phyloP scores from a whole-genome alignment of 1,140 invertebrate genomes.

The Macrocentrus cingulum region DNA sequence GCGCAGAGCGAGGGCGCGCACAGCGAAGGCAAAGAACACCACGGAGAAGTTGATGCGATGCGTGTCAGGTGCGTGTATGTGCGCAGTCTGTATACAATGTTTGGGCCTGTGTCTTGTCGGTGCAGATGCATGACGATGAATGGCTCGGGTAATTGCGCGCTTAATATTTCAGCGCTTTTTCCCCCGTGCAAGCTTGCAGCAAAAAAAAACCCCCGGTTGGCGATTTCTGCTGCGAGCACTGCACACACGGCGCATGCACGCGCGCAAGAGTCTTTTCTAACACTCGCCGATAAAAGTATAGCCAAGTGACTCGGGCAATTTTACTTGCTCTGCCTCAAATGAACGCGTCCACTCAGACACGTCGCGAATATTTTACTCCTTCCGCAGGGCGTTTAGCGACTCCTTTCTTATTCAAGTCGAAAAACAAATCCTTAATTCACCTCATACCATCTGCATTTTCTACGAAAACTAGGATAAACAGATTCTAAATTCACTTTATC shows the following conservation, averaged over 20 bases:
- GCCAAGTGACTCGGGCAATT: too few species aligned
- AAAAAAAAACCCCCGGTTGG: constrained; percentile 14
- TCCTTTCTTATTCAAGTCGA: too few species aligned
- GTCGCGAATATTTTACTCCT: not conserved
- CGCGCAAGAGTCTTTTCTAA: too few species aligned
- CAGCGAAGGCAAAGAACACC: constrained; percentile 24
- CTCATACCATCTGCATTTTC: not conserved
- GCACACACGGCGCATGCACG: too few species aligned
- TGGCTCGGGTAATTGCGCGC: constrained; percentile 57
- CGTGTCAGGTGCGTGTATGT: constrained; percentile 20
- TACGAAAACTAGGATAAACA: not conserved
- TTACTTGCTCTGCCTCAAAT: too few species aligned
- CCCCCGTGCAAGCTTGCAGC: constrained; percentile 47
- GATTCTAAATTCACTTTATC: too few species aligned
- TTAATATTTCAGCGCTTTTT: constrained; percentile 59
- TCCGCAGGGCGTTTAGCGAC: too few species aligned
- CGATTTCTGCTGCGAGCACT: too few species aligned
- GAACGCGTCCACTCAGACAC: too few species aligned
- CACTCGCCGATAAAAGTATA: too few species aligned
- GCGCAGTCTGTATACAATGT: constrained; percentile 15
- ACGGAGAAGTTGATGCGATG: not conserved
- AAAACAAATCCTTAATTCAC: too few species aligned
- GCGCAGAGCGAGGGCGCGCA: constrained; percentile 33
- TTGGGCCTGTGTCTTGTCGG: constrained; percentile 33
- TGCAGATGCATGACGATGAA: constrained; percentile 54